phyloP scores from a whole-genome alignment of 2,888 invertebrate species.

The Drosophila siamana region DNA sequence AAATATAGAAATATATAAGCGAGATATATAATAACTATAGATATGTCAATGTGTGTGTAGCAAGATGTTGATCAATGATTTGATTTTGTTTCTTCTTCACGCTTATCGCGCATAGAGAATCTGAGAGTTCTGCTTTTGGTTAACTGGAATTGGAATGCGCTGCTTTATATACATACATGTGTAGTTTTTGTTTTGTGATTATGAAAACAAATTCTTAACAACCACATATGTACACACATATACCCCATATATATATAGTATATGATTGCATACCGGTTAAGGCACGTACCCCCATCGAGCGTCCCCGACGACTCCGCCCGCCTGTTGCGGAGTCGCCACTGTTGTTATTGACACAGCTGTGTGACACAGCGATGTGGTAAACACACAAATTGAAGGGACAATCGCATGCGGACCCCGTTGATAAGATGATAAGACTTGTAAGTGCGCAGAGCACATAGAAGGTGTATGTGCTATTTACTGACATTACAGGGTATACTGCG shows the following conservation, averaged over 20 bases:
- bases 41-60: neutral
- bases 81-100: conserved; percentile 35
- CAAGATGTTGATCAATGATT: conserved; percentile 33
- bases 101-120: conserved; percentile 43
- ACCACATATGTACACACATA: no score
- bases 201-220: conserved; percentile 13
- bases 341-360: conserved; percentile 47
- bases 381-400: conserved; percentile 33
- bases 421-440: conserved; percentile 51
- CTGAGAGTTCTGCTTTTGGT: conserved; percentile 14
- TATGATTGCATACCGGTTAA: neutral
- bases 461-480: neutral
- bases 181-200: conserved; percentile 11
- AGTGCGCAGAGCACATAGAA: neutral
- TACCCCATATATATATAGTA: no score
- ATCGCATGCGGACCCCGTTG: conserved; percentile 21
- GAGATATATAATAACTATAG: conserved; percentile 15
- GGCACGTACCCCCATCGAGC: neutral
- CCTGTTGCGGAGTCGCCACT: conserved; percentile 1
- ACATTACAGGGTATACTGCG: conserved; percentile 4
- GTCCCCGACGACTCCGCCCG: neutral
- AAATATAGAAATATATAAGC: conserved; percentile 66
- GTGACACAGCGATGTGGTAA: conserved; percentile 3
- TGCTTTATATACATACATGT: neutral
- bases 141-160: conserved; percentile 5